A percentile compares a stretch with the other conserved stretches of the same genome.
Evolutionary conservation across 2,797 vertebrate species (phyloP).

Genomic region (Lutjanus argentimaculatus): DNA sequence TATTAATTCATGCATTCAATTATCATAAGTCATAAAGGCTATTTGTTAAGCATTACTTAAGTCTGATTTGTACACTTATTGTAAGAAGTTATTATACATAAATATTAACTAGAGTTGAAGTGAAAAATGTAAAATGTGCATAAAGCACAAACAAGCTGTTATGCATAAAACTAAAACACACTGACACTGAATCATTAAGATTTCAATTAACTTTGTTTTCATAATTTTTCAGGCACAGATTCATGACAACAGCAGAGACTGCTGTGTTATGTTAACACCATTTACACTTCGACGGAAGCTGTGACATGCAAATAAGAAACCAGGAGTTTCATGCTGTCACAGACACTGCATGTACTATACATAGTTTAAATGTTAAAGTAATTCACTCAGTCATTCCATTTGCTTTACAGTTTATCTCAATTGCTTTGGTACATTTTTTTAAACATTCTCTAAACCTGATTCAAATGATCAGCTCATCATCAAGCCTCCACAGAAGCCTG

Average conservation of each 20-base stretch:
- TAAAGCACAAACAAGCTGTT: constrained; percentile 9
- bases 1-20: too few relatives aligned
- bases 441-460: too few relatives aligned
- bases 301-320: constrained; percentile 1
- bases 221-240: not conserved
- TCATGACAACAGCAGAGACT: constrained; percentile 5
- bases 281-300: constrained; percentile 14
- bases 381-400: not conserved
- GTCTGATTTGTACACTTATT: too few relatives aligned
- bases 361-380: not conserved
- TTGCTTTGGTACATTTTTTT: too few relatives aligned
- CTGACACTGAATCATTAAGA: constrained; percentile 21
- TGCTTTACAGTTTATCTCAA: not conserved
- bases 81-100: too few relatives aligned
- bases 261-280: constrained; percentile 14
- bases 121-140: not conserved
- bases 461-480: too few relatives aligned
- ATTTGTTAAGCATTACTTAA: too few relatives aligned
- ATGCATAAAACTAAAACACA: constrained; percentile 14
- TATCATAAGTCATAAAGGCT: too few relatives aligned
- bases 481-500: too few relatives aligned
- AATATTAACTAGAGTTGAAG: too few relatives aligned
- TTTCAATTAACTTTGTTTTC: constrained; percentile 23
- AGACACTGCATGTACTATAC: not conserved
- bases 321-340: constrained; percentile 10